Conservation (phyloP, 2,888 invertebrate species). For the Dexiosoma caninum region DNA sequence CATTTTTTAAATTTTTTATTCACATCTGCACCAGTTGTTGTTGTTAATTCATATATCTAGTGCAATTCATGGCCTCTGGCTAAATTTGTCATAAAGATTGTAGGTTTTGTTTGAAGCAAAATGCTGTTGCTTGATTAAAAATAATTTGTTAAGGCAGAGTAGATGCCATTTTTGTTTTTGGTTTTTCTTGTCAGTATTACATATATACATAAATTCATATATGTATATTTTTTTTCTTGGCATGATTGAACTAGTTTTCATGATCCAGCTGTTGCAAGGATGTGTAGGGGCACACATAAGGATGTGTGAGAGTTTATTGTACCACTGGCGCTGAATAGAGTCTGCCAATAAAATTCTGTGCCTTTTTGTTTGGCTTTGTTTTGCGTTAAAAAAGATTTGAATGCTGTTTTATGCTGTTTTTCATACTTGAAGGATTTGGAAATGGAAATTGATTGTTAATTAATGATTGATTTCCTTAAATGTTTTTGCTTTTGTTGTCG, state of each 20-base stretch:
- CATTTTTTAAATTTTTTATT: not conserved
- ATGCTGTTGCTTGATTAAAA: constrained; percentile 46
- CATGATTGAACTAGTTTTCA: constrained; percentile 50
- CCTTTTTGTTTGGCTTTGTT: not conserved
- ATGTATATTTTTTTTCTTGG: not conserved
- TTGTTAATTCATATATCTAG: constrained; percentile 4
- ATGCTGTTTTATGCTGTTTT: not conserved
- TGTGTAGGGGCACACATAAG: not conserved
- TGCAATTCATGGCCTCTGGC: constrained; percentile 50
- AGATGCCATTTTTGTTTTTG: not conserved
- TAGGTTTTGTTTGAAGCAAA: constrained; percentile 13
- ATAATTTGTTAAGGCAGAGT: constrained; percentile 45
- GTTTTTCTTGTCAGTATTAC: too few species aligned
- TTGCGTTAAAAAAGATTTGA: not conserved
- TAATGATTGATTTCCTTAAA: constrained; percentile 52
- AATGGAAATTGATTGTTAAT: constrained; percentile 48
- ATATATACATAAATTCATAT: too few species aligned
- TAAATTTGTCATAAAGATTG: constrained; percentile 54
- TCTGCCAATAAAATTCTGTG: constrained; percentile 9
- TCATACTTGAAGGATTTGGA: constrained; percentile 32
- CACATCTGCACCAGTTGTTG: not conserved
- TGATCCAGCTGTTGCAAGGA: constrained; percentile 14
- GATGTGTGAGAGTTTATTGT: not conserved
- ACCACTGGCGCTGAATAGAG: constrained; percentile 4
- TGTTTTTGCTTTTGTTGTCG: constrained; percentile 19